Evolutionary conservation across 2,113 vertebrate genomes (phyloP).

Genomic region (Enhydra lutris): DNA sequence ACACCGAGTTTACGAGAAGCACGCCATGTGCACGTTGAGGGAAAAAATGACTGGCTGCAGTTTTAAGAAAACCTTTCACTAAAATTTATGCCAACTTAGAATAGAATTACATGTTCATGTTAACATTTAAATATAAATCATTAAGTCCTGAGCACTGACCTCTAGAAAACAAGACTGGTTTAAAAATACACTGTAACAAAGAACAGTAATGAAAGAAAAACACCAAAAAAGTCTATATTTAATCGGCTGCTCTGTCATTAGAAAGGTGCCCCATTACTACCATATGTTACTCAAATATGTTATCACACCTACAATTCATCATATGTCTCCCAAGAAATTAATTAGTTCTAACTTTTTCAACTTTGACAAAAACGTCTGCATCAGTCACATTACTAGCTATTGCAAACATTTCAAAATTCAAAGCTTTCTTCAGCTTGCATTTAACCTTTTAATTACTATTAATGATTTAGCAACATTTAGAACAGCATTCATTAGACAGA

Average conservation of each 20-base stretch:
- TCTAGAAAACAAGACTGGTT: slow-evolving; percentile 70
- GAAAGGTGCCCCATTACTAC: slow-evolving; percentile 88
- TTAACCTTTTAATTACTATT: slow-evolving; percentile 89
- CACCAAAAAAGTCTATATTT: slow-evolving; percentile 83
- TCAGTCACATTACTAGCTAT: slow-evolving; percentile 85
- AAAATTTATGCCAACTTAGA: slow-evolving; percentile 34
- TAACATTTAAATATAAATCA: slow-evolving; percentile 61
- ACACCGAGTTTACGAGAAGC: background rate
- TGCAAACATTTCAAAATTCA: slow-evolving; percentile 86
- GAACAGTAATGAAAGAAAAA: slow-evolving; percentile 79
- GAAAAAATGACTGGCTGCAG: background rate
- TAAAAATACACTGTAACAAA: slow-evolving; percentile 80
- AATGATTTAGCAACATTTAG: slow-evolving; percentile 83
- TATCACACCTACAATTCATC: slow-evolving; percentile 89
- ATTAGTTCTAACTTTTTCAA: slow-evolving; percentile 90
- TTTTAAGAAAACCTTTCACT: slow-evolving; percentile 44
- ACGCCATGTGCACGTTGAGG: background rate
- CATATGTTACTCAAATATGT: slow-evolving; percentile 91
- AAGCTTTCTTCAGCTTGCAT: slow-evolving; percentile 85
- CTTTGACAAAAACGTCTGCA: slow-evolving; percentile 89
- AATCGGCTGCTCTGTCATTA: slow-evolving; percentile 87
- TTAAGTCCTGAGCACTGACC: slow-evolving; percentile 26
- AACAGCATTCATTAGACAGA: slow-evolving; percentile 80
- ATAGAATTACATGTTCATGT: slow-evolving; percentile 22
- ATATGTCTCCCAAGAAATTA: slow-evolving; percentile 90